These are phyloP conservation scores for Pachydiplax longipennis DNA, from an alignment of 2,888 invertebrate species.

Conservation along the genomic window DNA sequence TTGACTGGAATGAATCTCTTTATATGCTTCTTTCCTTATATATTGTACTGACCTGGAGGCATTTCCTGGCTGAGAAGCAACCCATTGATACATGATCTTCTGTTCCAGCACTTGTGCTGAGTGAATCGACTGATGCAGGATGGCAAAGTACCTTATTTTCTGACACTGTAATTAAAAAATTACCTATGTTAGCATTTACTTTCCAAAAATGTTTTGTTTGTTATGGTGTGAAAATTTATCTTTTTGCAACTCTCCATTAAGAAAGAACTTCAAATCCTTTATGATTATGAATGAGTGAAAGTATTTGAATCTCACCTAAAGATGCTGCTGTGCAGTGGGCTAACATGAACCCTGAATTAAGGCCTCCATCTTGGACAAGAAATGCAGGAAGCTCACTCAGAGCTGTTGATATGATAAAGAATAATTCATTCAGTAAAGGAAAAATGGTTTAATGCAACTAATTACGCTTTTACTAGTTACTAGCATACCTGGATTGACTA, in stretches of 20 bases:
- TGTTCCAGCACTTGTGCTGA: constrained; percentile 71
- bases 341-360: constrained; percentile 75
- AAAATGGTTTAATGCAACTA: background rate
- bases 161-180: constrained; percentile 61
- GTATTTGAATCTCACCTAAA: constrained; percentile 60
- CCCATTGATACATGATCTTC: constrained; percentile 78
- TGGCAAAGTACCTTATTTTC: constrained; percentile 75
- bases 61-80: constrained; percentile 70
- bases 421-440: background rate
- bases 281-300: background rate
- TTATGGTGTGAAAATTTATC: too few relatives aligned
- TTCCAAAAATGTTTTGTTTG: background rate
- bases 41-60: constrained; percentile 61
- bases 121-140: constrained; percentile 71
- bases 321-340: constrained; percentile 73
- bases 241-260: too few relatives aligned
- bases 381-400: constrained; percentile 72
- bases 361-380: constrained; percentile 70
- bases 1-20: too few relatives aligned
- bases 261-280: background rate
- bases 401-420: constrained; percentile 50
- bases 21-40: too few relatives aligned
- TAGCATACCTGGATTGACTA: constrained; percentile 68
- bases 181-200: background rate
- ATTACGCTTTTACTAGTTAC: background rate